Percentiles rank a stretch among this genome's conserved stretches.
Conservation (phyloP, 2,797 vertebrate species). For the Gastrophryne carolinensis region DNA sequence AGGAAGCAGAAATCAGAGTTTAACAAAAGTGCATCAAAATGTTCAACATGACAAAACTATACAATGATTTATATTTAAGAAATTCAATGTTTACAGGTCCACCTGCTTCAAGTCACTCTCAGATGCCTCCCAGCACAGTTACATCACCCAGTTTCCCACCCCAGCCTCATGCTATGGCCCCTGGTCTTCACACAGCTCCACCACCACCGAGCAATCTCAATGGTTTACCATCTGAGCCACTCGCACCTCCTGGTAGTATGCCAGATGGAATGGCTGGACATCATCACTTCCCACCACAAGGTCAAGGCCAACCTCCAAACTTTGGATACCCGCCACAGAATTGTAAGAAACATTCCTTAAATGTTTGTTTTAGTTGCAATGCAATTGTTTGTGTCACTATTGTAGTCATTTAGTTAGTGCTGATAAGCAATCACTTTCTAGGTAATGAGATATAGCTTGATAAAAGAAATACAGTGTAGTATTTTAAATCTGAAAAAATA, state of each 20-base stretch:
- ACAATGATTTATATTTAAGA: too few species aligned
- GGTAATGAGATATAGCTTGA: too few species aligned
- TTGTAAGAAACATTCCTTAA: slow-evolving; percentile 60
- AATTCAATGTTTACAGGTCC: slow-evolving; percentile 67
- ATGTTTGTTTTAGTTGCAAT: too few species aligned
- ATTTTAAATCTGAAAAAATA: too few species aligned
- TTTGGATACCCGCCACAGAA: slow-evolving; percentile 66
- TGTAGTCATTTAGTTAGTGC: too few species aligned
- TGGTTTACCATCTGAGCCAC: slow-evolving; percentile 62
- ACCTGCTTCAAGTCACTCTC: slow-evolving; percentile 59
- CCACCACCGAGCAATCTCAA: slow-evolving; percentile 63
- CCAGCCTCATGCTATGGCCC: slow-evolving; percentile 64
- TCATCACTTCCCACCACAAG: slow-evolving; percentile 73
- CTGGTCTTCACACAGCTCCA: slow-evolving; percentile 69
- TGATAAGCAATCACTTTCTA: too few species aligned
- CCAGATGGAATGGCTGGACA: slow-evolving; percentile 70
- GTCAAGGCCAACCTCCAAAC: slow-evolving; percentile 65
- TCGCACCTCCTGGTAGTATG: slow-evolving; percentile 59
- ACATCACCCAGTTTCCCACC: slow-evolving; percentile 68
- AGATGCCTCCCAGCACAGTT: slow-evolving; percentile 59
- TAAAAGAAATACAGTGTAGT: too few species aligned
- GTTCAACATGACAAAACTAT: too few species aligned
- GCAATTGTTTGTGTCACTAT: too few species aligned
- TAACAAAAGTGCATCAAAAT: too few species aligned
- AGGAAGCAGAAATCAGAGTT: too few species aligned